Evolutionary conservation across 2,797 vertebrate genomes (phyloP).

Genomic region (Notamacropus eugenii): DNA sequence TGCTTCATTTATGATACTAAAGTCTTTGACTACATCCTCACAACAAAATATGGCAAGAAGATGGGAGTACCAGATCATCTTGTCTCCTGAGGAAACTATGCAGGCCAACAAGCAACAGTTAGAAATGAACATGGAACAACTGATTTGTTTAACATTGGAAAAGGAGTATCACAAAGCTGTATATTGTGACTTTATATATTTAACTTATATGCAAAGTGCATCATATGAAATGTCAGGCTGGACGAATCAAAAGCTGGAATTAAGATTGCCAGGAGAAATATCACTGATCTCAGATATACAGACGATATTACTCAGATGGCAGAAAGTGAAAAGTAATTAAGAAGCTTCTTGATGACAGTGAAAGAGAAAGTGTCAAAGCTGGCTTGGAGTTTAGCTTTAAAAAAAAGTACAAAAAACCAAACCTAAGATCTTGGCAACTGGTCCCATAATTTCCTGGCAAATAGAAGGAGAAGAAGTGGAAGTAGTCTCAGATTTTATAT

Average conservation of each 20-base stretch:
- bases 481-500: not conserved
- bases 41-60: not conserved
- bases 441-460: not conserved
- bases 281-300: not conserved
- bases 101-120: not conserved
- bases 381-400: not conserved
- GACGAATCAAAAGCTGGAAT: not conserved
- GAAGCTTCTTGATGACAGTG: not conserved
- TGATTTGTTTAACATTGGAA: not conserved
- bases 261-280: not conserved
- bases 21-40: not conserved
- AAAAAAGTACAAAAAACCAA: too few relatives aligned
- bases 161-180: not conserved
- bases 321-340: not conserved
- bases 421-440: not conserved
- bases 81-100: not conserved
- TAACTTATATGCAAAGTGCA: not conserved
- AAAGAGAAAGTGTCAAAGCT: not conserved
- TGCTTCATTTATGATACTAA: not conserved
- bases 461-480: not conserved
- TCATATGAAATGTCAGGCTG: not conserved
- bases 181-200: not conserved
- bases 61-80: not conserved
- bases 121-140: not conserved
- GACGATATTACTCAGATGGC: not conserved